A percentile compares a stretch with the other conserved stretches of the same genome.
phyloP scores from a whole-genome alignment of 2,113 vertebrate genomes.

The Neodontobutis hainanensis region DNA sequence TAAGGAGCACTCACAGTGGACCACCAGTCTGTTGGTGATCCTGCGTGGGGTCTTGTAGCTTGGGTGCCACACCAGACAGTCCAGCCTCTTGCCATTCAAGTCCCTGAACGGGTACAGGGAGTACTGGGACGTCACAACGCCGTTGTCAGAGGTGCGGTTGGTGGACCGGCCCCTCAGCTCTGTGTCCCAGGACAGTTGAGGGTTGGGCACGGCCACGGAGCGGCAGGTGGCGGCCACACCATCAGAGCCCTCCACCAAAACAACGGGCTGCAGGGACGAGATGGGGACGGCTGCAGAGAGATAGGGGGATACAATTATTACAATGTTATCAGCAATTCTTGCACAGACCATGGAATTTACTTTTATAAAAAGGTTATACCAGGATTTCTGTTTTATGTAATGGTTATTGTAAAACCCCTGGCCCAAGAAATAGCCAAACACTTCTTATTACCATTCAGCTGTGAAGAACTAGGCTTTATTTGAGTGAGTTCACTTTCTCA shows the following conservation, averaged over 20 bases:
- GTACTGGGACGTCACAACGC: constrained; percentile 80
- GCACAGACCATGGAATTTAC: too few species aligned
- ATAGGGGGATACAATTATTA: neutral
- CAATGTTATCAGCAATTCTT: too few species aligned
- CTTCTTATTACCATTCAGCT: too few species aligned
- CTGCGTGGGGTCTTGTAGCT: constrained; percentile 65
- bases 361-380: too few species aligned
- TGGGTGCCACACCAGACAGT: constrained; percentile 87
- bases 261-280: constrained; percentile 63
- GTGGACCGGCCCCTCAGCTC: constrained; percentile 77
- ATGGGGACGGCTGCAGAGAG: constrained; percentile 57
- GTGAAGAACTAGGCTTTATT: too few species aligned
- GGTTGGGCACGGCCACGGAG: constrained; percentile 81
- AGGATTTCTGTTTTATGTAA: too few species aligned
- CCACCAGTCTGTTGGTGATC: constrained; percentile 77
- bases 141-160: constrained; percentile 73
- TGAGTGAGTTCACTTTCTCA: too few species aligned
- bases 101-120: constrained; percentile 84
- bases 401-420: too few species aligned
- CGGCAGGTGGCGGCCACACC: constrained; percentile 84
- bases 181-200: constrained; percentile 85
- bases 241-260: constrained; percentile 81
- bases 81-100: constrained; percentile 87
- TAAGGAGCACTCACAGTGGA: constrained; percentile 75
- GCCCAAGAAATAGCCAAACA: too few species aligned